Evolutionary conservation across 1,140 invertebrate genomes (phyloP).

Genomic region (Drosophila setifemur): DNA sequence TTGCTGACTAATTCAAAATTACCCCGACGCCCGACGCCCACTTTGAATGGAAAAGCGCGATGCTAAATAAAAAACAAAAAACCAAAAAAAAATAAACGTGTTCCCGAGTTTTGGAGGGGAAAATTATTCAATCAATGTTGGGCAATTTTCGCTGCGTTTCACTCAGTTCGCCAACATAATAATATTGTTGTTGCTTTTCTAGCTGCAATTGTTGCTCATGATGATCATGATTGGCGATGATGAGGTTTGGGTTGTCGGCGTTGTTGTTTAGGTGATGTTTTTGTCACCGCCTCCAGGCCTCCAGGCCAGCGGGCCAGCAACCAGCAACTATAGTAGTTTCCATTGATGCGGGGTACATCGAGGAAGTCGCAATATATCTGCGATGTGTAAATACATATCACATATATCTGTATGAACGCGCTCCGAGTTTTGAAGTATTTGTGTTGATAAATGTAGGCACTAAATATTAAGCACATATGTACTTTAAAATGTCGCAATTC

Average conservation of each 20-base stretch:
- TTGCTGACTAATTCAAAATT: constrained; percentile 9
- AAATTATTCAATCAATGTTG: constrained; percentile 79
- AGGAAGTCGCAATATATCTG: constrained; percentile 40
- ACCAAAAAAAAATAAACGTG: constrained; percentile 21
- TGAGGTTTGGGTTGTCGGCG: constrained; percentile 14
- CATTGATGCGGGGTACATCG: constrained; percentile 44
- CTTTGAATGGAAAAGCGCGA: constrained; percentile 24
- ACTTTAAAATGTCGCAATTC: too few relatives aligned
- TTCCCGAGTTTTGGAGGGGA: constrained; percentile 35
- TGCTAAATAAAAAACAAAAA: background rate
- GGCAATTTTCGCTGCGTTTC: constrained; percentile 65
- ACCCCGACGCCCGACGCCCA: background rate
- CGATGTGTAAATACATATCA: too few relatives aligned
- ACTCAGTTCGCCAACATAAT: constrained; percentile 56
- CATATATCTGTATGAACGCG: too few relatives aligned
- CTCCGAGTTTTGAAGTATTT: background rate
- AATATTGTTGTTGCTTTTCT: constrained; percentile 42
- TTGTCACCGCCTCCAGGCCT: constrained; percentile 16
- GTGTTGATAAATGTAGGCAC: constrained; percentile 24
- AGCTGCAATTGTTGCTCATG: constrained; percentile 48
- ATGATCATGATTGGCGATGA: constrained; percentile 30
- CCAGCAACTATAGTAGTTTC: constrained; percentile 45
- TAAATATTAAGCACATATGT: constrained; percentile 26
- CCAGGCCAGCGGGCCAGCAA: background rate
- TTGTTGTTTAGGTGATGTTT: constrained; percentile 25